A percentile compares a stretch with the other conserved stretches of the same genome.
These are phyloP conservation scores for Sigmodon hispidus DNA, from an alignment of 2,113 vertebrate species.

Conservation along the genomic window DNA sequence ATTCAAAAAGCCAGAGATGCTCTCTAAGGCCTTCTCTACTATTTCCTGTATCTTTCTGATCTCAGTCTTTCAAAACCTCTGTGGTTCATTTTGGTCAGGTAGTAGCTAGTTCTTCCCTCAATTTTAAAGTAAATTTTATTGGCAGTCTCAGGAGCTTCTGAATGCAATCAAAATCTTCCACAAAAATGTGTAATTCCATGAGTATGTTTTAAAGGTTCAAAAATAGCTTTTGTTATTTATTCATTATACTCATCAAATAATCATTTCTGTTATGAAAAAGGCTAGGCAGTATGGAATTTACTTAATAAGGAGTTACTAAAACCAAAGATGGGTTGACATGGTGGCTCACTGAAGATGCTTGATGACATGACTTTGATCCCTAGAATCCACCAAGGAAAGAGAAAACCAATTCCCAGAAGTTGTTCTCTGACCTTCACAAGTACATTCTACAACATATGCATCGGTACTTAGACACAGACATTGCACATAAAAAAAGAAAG, in stretches of 20 bases:
- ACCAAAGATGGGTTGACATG: neutral
- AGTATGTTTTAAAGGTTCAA: neutral
- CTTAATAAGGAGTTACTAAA: neutral
- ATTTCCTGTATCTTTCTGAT: neutral
- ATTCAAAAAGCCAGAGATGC: neutral
- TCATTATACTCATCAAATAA: neutral
- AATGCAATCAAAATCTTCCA: neutral
- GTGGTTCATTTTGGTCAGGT: neutral
- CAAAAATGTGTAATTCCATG: neutral
- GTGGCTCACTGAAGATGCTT: neutral
- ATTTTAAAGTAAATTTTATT: neutral
- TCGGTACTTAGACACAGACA: neutral
- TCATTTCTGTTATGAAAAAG: neutral
- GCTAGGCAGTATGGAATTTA: neutral
- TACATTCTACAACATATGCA: neutral
- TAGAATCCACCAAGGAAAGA: neutral
- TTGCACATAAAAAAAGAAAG: neutral
- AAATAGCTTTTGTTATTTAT: neutral
- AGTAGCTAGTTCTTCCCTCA: neutral
- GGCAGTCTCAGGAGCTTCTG: neutral
- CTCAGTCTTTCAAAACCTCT: neutral
- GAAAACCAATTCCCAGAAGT: neutral
- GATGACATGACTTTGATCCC: neutral
- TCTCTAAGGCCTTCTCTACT: neutral
- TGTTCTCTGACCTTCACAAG: neutral